Percentiles rank a stretch among this genome's conserved stretches.
These are phyloP conservation scores for Pyxicephalus adspersus DNA, from an alignment of 2,113 vertebrate genomes.

Conservation along the genomic window DNA sequence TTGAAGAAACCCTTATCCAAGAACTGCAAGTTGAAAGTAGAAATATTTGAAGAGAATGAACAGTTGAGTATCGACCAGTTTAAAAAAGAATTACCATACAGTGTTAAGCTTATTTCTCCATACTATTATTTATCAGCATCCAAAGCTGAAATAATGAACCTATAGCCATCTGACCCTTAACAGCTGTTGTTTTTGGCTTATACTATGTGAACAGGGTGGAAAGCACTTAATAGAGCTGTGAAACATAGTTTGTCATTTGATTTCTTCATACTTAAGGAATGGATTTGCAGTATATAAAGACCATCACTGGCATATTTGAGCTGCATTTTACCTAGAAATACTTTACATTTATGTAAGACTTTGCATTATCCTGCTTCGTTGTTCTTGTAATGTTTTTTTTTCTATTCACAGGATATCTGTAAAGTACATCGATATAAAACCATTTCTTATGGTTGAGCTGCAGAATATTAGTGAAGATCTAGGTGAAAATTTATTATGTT, in stretches of 20 bases:
- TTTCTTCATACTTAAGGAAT: too few species aligned
- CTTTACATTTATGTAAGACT: not conserved
- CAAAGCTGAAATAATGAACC: too few species aligned
- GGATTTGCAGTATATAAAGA: too few species aligned
- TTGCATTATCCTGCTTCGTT: not conserved
- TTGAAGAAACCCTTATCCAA: not conserved
- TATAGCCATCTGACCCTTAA: not conserved
- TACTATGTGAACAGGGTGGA: not conserved
- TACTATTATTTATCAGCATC: not conserved
- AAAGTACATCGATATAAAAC: not conserved
- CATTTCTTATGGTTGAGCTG: slow-evolving; percentile 58
- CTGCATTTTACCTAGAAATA: too few species aligned
- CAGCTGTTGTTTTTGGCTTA: not conserved
- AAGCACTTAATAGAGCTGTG: not conserved
- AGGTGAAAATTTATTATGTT: slow-evolving; percentile 61
- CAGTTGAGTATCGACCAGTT: slow-evolving; percentile 67
- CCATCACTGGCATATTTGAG: too few species aligned
- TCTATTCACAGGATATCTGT: slow-evolving; percentile 63
- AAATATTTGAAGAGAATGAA: slow-evolving; percentile 70
- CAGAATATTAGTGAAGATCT: slow-evolving; percentile 64
- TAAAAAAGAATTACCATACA: not conserved
- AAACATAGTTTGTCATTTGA: too few species aligned
- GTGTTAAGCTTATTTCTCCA: not conserved
- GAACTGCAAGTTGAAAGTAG: slow-evolving; percentile 59
- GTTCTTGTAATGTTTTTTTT: slow-evolving; percentile 27